Base-by-base conservation (phyloP, 2,888 invertebrate species). In the Campoplex nolae region DNA sequence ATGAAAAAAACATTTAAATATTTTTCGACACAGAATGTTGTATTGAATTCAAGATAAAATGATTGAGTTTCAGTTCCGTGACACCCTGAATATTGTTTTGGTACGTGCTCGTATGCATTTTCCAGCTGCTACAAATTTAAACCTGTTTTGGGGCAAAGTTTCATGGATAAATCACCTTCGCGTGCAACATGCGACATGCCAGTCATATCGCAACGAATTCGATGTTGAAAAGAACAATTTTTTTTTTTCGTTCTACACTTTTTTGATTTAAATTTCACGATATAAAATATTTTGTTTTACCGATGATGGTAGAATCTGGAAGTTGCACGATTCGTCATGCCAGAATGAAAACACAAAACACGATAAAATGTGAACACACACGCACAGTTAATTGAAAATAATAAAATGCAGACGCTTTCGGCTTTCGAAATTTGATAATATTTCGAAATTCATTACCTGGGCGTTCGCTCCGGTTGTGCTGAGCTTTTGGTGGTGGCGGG, bases 401-500 rank as follows among this genome's bases (percentile, higher is more conserved):
- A 68, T 56, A 68, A 62, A 70, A 54, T 23, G 79, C 54, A 77
- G 48, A 67, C 23, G 54, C 54, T 62, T 16, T 71, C n/a, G 73
- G 68, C 28, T 16, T 70, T 82, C 56, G 73, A 80, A 71, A 48
- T 84, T 84, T 32, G 70, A 45, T 18, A 58, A 58, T 76, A 81
- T 70, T 62, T 83, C 78, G 75, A 71, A 74, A 68, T 82, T 45
- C 88, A 91, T 94, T 94, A 94, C 94, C 94, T 94, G 93, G 94
- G 86, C 92, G 91, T 89, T 93, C 93, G 92, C 92, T 92, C 92
- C 92, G 93, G 93, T 91, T 93, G 92, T 94, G 93, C 89, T 93
- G 94, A 91, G 92, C 93, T 94, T 94, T 94, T 91, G 94, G 94
- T 86, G 94, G 94, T 90, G 94, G 94, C 90, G 93, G 94, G 89